Conservation (phyloP, 2,113 vertebrate species). For the Tamias sibiricus region DNA sequence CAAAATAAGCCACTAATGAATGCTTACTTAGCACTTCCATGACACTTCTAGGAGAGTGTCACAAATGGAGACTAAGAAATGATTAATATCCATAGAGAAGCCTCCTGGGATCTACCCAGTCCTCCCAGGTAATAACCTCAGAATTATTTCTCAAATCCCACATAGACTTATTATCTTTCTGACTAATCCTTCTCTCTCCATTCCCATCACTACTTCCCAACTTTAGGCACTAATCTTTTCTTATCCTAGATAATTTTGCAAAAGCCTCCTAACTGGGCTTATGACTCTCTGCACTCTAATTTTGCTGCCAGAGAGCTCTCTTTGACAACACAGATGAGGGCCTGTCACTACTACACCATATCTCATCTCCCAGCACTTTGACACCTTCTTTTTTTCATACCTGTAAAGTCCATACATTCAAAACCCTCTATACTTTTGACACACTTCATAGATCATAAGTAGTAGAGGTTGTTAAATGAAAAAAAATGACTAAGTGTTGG, state of each 20-base stretch:
- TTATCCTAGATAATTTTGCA: neutral
- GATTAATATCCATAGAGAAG: slow-evolving; percentile 49
- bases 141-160: slow-evolving; percentile 47
- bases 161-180: neutral
- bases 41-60: neutral
- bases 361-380: neutral
- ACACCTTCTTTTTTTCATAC: neutral
- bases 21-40: slow-evolving; percentile 44
- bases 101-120: neutral
- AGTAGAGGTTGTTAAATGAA: neutral
- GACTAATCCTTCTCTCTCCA: neutral
- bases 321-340: neutral
- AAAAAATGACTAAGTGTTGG: neutral
- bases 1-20: slow-evolving; percentile 58
- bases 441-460: neutral
- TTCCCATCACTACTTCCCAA: neutral
- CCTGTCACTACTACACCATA: neutral
- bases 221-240: neutral
- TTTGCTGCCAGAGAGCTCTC: neutral
- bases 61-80: slow-evolving; percentile 45
- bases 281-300: neutral
- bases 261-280: neutral
- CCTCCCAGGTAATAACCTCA: slow-evolving; percentile 18
- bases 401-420: neutral
- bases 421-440: neutral